These are phyloP conservation scores for Nylanderia fulva DNA, from an alignment of 1,140 invertebrate species.

Conservation along the genomic window DNA sequence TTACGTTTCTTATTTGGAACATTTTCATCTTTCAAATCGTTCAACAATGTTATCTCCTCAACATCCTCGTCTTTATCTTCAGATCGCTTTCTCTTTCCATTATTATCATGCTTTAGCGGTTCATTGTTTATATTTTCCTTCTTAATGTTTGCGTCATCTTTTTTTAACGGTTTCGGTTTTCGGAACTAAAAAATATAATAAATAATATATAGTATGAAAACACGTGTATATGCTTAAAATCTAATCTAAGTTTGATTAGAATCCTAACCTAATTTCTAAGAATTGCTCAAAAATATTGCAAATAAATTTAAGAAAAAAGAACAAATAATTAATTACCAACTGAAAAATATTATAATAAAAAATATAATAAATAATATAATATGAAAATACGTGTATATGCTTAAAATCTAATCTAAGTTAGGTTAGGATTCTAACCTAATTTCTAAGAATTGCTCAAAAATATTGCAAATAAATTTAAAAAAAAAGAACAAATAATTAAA, in stretches of 20 bases:
- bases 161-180: conserved; percentile 59
- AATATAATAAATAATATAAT: conserved; percentile 33
- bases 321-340: too few relatives aligned
- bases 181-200: conserved; percentile 53
- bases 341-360: conserved; percentile 13
- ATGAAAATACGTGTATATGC: conserved; percentile 61
- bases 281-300: too few relatives aligned
- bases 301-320: too few relatives aligned
- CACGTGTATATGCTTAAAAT: conserved; percentile 73
- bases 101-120: conserved; percentile 5
- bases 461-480: too few relatives aligned
- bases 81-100: conserved; percentile 69
- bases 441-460: too few relatives aligned
- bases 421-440: too few relatives aligned
- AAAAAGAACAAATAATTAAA: too few relatives aligned
- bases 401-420: too few relatives aligned
- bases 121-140: conserved; percentile 49
- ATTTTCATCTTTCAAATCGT: conserved; percentile 74
- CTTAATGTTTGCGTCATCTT: conserved; percentile 51
- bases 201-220: neutral
- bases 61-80: conserved; percentile 69
- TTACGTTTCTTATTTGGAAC: conserved; percentile 78
- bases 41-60: conserved; percentile 73
- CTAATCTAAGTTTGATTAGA: too few relatives aligned
- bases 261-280: too few relatives aligned